Base-by-base conservation (phyloP, 2,113 vertebrate genomes). In the Atrichornis clamosus region DNA sequence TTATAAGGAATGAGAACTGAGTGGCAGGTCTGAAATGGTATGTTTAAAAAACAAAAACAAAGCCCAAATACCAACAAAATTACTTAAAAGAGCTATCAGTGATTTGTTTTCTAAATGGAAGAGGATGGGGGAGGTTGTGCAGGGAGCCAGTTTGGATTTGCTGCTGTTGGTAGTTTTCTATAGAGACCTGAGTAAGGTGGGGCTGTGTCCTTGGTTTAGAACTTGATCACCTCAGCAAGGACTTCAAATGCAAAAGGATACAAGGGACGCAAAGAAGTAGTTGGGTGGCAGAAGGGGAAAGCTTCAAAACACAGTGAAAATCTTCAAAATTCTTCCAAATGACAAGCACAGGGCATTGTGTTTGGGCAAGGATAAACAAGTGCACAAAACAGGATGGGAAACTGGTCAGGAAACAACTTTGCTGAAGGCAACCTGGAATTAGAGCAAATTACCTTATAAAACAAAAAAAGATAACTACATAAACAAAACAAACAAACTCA, bases 331-430 rank as follows among this genome's bases (percentile, higher is more conserved):
- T 60, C 39, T 28, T 72, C 72, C 26, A 47, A 55, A 35, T 37
- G 13, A 19, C 33, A 59, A 63, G 9, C 35, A 46, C 6, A 6
- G 13, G 17, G 2, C 0, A 0, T 13, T 63, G 32, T 42, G 20
- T 59, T 69, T 81, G 42, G 15, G 9, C 18, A 84, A 69, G 24
- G n/a, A 67, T 10, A n/a, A 55, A 2, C 20, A 70, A 76, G 26
- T 16, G 16, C 28, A 50, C 21, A 30, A 70, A 46, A 58, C 15
- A 70, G 47, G 28, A 58, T 33, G 19, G 19, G 32, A 83, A 41
- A 44, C 9, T 13, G 18, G 5, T 74, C 64, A 89, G 32, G 59
- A 86, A 84, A 20, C 6, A 76, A 37, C 2, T 44, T 72, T 80
- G 22, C 16, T 74, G 63, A 77, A 46, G n/a, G 37, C 35, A 27